phyloP scores from a whole-genome alignment of 2,888 invertebrate genomes.

The Campoplex nolae region DNA sequence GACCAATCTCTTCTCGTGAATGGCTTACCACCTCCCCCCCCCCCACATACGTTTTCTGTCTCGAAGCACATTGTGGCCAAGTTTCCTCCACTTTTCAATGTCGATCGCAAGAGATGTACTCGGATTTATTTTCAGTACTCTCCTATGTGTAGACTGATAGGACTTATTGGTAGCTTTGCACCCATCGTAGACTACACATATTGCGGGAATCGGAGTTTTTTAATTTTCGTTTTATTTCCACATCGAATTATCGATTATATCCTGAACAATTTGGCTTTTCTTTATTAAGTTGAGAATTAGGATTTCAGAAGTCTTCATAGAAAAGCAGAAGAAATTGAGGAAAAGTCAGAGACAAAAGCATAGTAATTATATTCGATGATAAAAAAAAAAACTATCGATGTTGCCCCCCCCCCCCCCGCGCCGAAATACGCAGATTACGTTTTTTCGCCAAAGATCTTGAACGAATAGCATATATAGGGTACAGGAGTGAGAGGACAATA shows the following conservation, averaged over 20 bases:
- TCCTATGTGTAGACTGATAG: background rate
- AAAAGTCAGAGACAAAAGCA: slow-evolving; percentile 21
- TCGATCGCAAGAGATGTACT: background rate
- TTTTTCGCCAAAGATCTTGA: background rate
- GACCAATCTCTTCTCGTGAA: slow-evolving; percentile 33
- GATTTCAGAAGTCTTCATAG: background rate
- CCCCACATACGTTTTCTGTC: slow-evolving; percentile 53
- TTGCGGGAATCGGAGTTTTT: background rate
- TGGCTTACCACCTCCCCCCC: slow-evolving; percentile 10
- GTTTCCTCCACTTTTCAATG: slow-evolving; percentile 35
- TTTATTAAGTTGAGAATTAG: too few species aligned
- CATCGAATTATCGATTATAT: background rate
- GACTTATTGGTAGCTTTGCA: slow-evolving; percentile 7
- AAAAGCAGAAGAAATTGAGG: background rate
- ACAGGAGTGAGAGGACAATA: too few species aligned
- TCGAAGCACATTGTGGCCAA: slow-evolving; percentile 42
- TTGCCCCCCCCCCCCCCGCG: slow-evolving; percentile 48
- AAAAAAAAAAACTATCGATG: slow-evolving; percentile 67
- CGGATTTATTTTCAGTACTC: background rate
- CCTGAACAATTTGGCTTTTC: background rate
- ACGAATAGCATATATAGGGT: background rate
- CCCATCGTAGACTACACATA: background rate
- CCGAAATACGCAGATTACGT: slow-evolving; percentile 34
- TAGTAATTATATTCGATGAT: slow-evolving; percentile 42
- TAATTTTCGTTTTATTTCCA: background rate